phyloP scores from a whole-genome alignment of 2,888 invertebrate genomes.

The Leptura quadrifasciata region DNA sequence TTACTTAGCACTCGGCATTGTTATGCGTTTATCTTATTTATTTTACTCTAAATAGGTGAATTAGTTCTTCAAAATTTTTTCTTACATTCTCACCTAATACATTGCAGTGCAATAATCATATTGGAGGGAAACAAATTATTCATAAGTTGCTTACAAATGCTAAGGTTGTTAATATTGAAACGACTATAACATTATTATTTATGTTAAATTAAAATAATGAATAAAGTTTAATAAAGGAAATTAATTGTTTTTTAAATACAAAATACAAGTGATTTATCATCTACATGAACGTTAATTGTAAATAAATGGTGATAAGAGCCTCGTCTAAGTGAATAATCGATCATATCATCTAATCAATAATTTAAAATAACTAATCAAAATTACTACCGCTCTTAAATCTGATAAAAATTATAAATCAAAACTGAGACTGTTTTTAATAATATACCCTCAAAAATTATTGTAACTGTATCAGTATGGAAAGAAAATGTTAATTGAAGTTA shows the following conservation, averaged over 20 bases:
- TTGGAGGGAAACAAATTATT: too few relatives aligned
- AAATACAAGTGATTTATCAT: conserved; percentile 3
- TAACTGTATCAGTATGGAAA: not conserved
- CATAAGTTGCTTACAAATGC: not conserved
- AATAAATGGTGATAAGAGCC: not conserved
- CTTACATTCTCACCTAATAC: too few relatives aligned
- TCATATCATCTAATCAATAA: not conserved
- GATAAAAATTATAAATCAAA: not conserved
- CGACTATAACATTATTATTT: too few relatives aligned
- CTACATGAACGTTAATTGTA: not conserved
- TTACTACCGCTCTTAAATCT: not conserved
- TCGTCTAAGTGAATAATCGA: not conserved
- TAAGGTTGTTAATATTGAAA: too few relatives aligned
- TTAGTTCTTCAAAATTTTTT: not conserved
- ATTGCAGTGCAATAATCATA: too few relatives aligned
- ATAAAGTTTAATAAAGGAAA: not conserved
- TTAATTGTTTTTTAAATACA: conserved; percentile 1
- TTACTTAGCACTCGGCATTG: too few relatives aligned
- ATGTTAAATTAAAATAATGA: not conserved
- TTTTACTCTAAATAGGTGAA: too few relatives aligned
- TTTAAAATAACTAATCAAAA: not conserved
- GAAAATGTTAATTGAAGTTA: not conserved
- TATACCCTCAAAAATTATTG: not conserved
- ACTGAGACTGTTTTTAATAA: not conserved
- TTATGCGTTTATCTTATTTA: too few relatives aligned